phyloP scores from a whole-genome alignment of 1,140 invertebrate species.

The Palaemon carinicauda region DNA sequence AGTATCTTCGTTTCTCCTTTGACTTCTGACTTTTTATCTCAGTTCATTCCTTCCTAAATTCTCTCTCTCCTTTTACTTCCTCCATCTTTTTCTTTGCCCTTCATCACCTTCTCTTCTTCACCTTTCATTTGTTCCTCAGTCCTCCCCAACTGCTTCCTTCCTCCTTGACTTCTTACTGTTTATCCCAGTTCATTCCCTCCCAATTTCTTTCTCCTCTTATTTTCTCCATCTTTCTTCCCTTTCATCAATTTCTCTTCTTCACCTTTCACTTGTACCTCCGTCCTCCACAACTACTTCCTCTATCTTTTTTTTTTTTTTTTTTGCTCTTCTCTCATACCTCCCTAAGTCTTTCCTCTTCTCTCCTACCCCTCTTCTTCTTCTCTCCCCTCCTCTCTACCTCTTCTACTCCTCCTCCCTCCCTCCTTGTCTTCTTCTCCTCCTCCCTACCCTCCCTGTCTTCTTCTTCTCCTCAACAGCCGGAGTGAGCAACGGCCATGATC shows the following conservation, averaged over 20 bases:
- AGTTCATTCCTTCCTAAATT: not conserved
- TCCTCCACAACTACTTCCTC: not conserved
- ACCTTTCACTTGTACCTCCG: no score
- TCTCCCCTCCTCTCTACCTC: not conserved
- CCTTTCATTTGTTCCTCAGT: not conserved
- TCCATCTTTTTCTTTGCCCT: not conserved
- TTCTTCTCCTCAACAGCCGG: not conserved
- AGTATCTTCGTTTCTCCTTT: no score
- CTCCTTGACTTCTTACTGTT: not conserved
- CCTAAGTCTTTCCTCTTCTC: not conserved
- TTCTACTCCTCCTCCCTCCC: not conserved
- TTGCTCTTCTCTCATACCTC: not conserved
- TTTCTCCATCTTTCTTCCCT: not conserved
- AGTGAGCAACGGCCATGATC: slow-evolving; percentile 45
- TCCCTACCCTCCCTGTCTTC: not conserved
- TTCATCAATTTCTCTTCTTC: no score
- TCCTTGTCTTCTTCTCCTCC: not conserved
- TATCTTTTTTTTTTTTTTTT: not conserved
- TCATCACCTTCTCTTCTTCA: not conserved
- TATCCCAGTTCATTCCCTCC: not conserved
- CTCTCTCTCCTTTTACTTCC: not conserved
- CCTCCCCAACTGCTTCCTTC: not conserved
- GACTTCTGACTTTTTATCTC: no score
- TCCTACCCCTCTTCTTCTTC: not conserved
- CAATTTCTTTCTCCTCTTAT: not conserved